A percentile compares a stretch with the other conserved stretches of the same genome.
These are phyloP conservation scores for Apotomis turbidana DNA, from an alignment of 2,888 invertebrate species.

Conservation along the genomic window DNA sequence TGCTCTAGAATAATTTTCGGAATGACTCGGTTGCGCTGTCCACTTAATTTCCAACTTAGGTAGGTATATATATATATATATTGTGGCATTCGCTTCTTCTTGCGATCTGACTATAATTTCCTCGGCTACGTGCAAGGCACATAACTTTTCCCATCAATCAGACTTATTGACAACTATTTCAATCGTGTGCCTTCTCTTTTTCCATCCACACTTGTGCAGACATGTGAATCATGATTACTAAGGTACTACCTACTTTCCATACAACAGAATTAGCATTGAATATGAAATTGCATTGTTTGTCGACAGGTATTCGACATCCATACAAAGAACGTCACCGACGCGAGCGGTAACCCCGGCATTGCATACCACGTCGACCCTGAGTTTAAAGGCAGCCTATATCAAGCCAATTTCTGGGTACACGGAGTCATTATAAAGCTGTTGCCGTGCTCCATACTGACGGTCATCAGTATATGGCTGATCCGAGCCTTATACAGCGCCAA, in stretches of 20 bases:
- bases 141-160: no score
- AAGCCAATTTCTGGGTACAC: slow-evolving; percentile 92
- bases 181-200: no score
- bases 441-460: slow-evolving; percentile 90
- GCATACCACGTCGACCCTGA: slow-evolving; percentile 81
- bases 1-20: no score
- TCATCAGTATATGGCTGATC: slow-evolving; percentile 88
- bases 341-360: slow-evolving; percentile 66
- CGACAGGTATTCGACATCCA: slow-evolving; percentile 78
- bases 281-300: slow-evolving; percentile 47
- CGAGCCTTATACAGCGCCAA: slow-evolving; percentile 90
- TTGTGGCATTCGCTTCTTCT: no score
- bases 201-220: no score
- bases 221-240: slow-evolving; percentile 3
- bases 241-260: slow-evolving; percentile 42
- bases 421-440: slow-evolving; percentile 91
- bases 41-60: no score
- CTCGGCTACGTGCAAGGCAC: no score
- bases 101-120: no score
- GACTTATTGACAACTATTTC: no score
- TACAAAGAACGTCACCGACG: slow-evolving; percentile 75
- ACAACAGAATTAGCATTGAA: slow-evolving; percentile 54
- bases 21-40: no score
- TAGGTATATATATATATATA: no score
- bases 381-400: slow-evolving; percentile 84